Percentiles rank a stretch among this genome's conserved stretches.
Evolutionary conservation across 2,113 vertebrate genomes (phyloP).

Genomic region (Campylorhamphus procurvoides): DNA sequence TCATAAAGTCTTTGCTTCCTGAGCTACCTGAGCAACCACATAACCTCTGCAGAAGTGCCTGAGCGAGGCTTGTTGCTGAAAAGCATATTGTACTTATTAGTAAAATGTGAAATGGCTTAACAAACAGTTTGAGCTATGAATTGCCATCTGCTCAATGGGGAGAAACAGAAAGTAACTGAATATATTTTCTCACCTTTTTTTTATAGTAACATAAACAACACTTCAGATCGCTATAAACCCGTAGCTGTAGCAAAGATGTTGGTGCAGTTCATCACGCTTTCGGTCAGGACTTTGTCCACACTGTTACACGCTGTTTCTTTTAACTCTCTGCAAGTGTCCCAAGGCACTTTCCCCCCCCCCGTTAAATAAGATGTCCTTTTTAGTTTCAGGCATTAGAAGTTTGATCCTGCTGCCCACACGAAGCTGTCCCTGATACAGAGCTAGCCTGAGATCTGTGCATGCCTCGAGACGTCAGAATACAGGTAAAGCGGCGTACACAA

Average conservation of each 20-base stretch:
- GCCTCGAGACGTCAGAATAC: background rate
- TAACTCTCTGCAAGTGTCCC: conserved; percentile 52
- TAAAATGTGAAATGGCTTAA: conserved; percentile 79
- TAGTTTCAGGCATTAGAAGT: background rate
- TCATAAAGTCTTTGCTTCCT: conserved; percentile 51
- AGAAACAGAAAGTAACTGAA: conserved; percentile 76
- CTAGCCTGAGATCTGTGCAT: background rate
- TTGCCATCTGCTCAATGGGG: conserved; percentile 76
- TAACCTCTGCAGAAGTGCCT: conserved; percentile 61
- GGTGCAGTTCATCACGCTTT: conserved; percentile 61
- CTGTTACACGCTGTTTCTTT: conserved; percentile 45
- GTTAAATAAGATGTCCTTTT: background rate
- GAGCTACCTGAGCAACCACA: conserved; percentile 56
- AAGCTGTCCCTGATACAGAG: background rate
- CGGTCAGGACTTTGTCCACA: conserved; percentile 57
- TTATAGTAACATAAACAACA: conserved; percentile 78
- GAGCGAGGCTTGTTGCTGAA: conserved; percentile 60
- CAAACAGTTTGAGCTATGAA: conserved; percentile 78
- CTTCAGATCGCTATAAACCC: conserved; percentile 72
- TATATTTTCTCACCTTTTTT: conserved; percentile 81
- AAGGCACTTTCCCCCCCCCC: background rate
- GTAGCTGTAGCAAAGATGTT: conserved; percentile 45
- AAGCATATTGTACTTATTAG: conserved; percentile 82
- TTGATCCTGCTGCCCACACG: background rate
- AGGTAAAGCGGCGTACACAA: background rate